phyloP scores from a whole-genome alignment of 1,140 invertebrate genomes.

The Solenopsis invicta region DNA sequence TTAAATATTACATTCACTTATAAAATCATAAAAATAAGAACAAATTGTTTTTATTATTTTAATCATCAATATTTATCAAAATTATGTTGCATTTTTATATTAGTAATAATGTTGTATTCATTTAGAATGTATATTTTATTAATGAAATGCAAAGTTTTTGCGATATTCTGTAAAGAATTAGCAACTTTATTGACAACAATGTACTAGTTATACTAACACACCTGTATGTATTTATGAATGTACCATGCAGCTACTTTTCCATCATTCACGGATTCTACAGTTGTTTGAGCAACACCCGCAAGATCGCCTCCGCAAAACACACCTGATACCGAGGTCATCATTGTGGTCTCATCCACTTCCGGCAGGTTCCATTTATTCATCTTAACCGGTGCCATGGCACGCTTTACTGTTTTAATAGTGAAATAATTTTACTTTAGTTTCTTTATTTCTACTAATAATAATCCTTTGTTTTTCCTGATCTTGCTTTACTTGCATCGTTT shows the following conservation, averaged over 20 bases:
- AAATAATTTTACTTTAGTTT: neutral
- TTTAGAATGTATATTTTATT: neutral
- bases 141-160: neutral
- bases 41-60: neutral
- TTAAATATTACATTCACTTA: too few species aligned
- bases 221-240: constrained; percentile 97
- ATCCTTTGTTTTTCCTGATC: neutral
- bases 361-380: constrained; percentile 93
- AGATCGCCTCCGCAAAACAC: constrained; percentile 98
- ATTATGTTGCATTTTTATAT: neutral
- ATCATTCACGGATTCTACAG: constrained; percentile 99
- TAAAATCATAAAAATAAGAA: neutral
- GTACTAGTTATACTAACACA: constrained; percentile 79
- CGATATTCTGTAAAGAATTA: neutral
- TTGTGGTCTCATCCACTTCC: constrained; percentile 91
- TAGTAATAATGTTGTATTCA: neutral
- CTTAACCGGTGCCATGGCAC: constrained; percentile 93
- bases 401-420: constrained; percentile 62
- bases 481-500: neutral
- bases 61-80: neutral
- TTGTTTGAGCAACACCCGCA: constrained; percentile 97
- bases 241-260: constrained; percentile 98
- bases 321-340: constrained; percentile 92
- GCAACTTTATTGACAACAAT: neutral
- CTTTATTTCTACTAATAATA: neutral